phyloP scores from a whole-genome alignment of 2,888 invertebrate species.

The Tubulanus polymorphus region DNA sequence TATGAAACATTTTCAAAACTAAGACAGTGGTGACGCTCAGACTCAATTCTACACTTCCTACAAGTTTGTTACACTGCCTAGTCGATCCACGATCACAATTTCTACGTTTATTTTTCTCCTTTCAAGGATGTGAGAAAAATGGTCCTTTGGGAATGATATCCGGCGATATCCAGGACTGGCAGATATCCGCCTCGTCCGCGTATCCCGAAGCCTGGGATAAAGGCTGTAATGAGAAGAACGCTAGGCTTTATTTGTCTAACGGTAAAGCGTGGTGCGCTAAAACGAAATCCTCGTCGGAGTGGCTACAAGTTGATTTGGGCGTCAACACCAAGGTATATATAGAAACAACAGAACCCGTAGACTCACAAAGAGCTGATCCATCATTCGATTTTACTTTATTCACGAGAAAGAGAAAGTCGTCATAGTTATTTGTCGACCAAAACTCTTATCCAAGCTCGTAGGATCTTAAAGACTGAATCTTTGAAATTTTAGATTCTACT shows the following conservation, averaged over 20 bases:
- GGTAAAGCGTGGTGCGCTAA: constrained; percentile 58
- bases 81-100: too few species aligned
- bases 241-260: constrained; percentile 55
- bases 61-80: too few species aligned
- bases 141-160: constrained; percentile 56
- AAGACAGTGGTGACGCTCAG: too few species aligned
- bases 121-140: constrained; percentile 40
- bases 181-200: constrained; percentile 57
- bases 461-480: too few species aligned
- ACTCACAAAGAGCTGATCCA: too few species aligned
- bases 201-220: constrained; percentile 51
- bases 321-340: constrained; percentile 54
- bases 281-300: constrained; percentile 55
- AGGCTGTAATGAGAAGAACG: constrained; percentile 55
- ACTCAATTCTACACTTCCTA: too few species aligned
- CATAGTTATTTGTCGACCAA: too few species aligned
- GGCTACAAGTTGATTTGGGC: constrained; percentile 58
- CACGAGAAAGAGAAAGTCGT: too few species aligned
- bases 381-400: too few species aligned
- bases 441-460: too few species aligned
- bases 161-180: constrained; percentile 57
- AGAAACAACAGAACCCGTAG: neutral
- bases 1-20: too few species aligned
- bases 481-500: too few species aligned
- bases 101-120: constrained; percentile 3